phyloP scores from a whole-genome alignment of 2,888 invertebrate genomes.

The Rosalia funebris region DNA sequence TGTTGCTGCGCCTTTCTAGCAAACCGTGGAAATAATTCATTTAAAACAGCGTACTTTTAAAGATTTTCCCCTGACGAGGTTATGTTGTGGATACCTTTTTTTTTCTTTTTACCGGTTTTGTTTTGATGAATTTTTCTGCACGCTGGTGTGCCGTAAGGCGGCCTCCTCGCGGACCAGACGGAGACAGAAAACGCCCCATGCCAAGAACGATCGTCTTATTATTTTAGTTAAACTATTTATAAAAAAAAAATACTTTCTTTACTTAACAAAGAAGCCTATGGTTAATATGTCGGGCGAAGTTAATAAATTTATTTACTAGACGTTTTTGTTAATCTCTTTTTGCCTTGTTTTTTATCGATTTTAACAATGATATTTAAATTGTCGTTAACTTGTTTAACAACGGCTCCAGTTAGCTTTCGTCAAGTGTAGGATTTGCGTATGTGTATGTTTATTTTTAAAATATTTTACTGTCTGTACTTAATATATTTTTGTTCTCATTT shows the following conservation, averaged over 20 bases:
- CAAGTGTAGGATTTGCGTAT: conserved; percentile 26
- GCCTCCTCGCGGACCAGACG: conserved; percentile 24
- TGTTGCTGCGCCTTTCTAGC: conserved; percentile 34
- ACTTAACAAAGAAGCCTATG: neutral
- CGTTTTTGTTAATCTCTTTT: conserved; percentile 37
- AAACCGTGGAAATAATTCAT: conserved; percentile 36
- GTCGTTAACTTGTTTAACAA: conserved; percentile 7
- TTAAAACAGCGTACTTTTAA: conserved; percentile 30
- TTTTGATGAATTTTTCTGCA: conserved; percentile 41
- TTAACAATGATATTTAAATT: conserved; percentile 16
- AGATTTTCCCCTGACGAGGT: conserved; percentile 41
- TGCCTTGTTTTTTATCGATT: conserved; percentile 28
- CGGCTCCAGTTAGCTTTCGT: neutral
- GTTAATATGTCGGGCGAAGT: conserved; percentile 28
- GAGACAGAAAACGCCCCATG: conserved; percentile 38
- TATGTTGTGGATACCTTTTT: conserved; percentile 54
- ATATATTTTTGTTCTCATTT: conserved; percentile 26
- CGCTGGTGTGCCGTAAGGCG: conserved; percentile 18
- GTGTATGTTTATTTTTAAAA: conserved; percentile 30
- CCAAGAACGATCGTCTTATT: conserved; percentile 27
- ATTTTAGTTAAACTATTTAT: conserved; percentile 31
- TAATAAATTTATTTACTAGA: conserved; percentile 24
- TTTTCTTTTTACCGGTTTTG: conserved; percentile 45
- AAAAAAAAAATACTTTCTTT: conserved; percentile 30
- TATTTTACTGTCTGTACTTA: conserved; percentile 22